Conservation (phyloP, 1,140 invertebrate species). For the Atta cephalotes region DNA sequence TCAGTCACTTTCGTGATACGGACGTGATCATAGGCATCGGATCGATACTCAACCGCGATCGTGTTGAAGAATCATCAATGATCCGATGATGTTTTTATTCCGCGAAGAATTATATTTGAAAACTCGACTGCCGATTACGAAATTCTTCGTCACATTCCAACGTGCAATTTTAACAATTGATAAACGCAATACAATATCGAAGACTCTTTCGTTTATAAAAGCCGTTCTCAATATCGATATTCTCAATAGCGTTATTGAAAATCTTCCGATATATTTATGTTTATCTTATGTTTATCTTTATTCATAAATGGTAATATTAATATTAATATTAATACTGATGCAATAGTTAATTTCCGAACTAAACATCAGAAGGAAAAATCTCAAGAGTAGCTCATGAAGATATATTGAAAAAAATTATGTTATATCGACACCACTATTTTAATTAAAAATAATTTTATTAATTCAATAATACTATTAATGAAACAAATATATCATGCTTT, state of each 20-base stretch:
- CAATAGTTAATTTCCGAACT: no score
- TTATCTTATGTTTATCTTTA: no score
- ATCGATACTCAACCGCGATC: neutral
- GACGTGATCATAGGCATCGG: neutral
- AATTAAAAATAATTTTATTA: no score
- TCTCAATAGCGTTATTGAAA: no score
- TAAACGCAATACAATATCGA: neutral
- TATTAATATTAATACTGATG: no score
- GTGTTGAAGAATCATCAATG: neutral
- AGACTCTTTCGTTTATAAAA: neutral
- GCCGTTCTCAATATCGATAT: no score
- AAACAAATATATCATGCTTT: no score
- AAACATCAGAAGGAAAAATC: neutral
- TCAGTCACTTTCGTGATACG: neutral
- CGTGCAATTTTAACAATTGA: neutral
- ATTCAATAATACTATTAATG: no score
- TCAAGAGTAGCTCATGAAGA: neutral
- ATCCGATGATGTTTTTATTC: neutral
- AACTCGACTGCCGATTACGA: neutral
- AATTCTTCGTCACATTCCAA: neutral
- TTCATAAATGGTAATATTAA: no score
- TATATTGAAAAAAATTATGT: neutral
- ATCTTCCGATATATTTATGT: no score
- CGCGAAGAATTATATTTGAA: neutral
- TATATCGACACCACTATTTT: no score